A percentile compares a stretch with the other conserved stretches of the same genome.
Conservation (phyloP, 2,113 vertebrate species). For the Chauna torquata region DNA sequence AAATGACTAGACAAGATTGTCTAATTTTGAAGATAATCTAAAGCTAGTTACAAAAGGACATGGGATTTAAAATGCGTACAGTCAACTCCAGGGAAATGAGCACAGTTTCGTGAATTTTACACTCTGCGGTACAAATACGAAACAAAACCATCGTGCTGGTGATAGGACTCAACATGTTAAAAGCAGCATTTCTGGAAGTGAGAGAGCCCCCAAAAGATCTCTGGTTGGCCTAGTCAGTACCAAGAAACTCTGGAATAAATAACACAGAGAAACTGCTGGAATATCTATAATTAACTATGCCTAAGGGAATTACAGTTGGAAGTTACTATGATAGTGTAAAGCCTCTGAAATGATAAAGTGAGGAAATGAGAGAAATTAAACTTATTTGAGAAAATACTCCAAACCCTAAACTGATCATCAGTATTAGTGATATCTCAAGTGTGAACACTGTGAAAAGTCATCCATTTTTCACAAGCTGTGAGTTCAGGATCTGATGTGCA, state of each 20-base stretch:
- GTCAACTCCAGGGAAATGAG: not conserved
- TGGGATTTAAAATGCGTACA: not conserved
- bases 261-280: not conserved
- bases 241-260: slow-evolving; percentile 25
- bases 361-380: not conserved
- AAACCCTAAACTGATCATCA: not conserved
- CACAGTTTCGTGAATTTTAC: not conserved
- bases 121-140: not conserved
- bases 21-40: not conserved
- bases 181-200: slow-evolving; percentile 28
- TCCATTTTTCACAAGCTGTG: not conserved
- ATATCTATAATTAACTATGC: slow-evolving; percentile 21
- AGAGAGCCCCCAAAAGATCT: not conserved
- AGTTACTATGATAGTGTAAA: not conserved
- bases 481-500: not conserved
- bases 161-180: slow-evolving; percentile 20
- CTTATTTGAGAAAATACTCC: not conserved
- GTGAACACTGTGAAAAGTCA: not conserved
- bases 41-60: not conserved
- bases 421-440: not conserved
- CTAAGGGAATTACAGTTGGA: slow-evolving; percentile 13
- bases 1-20: not conserved
- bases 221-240: not conserved
- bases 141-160: not conserved
- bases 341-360: not conserved